Percentiles rank a stretch among this genome's conserved stretches.
phyloP scores from a whole-genome alignment of 2,888 invertebrate genomes.

The Steromphala cineraria region DNA sequence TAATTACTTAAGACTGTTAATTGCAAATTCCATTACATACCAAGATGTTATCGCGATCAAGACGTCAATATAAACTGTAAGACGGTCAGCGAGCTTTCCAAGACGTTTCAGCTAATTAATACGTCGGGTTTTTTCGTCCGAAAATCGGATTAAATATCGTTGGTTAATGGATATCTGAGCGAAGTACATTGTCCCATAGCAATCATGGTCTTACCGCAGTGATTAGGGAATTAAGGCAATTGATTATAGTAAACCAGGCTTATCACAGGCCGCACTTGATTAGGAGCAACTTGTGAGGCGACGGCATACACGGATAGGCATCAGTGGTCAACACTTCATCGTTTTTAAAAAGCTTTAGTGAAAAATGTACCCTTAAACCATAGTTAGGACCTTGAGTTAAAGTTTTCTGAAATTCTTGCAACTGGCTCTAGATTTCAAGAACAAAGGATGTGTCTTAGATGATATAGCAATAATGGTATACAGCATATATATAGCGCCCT shows the following conservation, averaged over 20 bases:
- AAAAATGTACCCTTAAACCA: too few relatives aligned
- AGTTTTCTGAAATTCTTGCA: too few relatives aligned
- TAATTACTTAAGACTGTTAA: neutral
- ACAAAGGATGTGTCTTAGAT: too few relatives aligned
- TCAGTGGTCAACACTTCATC: too few relatives aligned
- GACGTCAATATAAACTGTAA: neutral
- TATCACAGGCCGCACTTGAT: neutral
- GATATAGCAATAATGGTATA: too few relatives aligned
- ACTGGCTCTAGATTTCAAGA: too few relatives aligned
- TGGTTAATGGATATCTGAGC: neutral
- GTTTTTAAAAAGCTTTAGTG: too few relatives aligned
- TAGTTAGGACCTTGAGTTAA: too few relatives aligned
- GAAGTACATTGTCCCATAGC: neutral
- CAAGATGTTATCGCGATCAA: neutral
- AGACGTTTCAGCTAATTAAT: slow-evolving; percentile 2
- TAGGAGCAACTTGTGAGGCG: too few relatives aligned
- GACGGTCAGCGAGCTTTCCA: neutral
- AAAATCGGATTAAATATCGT: slow-evolving; percentile 6
- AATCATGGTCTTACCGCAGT: neutral
- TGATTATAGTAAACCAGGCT: slow-evolving; percentile 6
- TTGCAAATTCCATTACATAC: neutral
- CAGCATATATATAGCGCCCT: too few relatives aligned
- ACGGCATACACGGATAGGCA: too few relatives aligned
- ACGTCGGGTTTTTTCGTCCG: neutral
- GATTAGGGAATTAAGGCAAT: slow-evolving; percentile 10